Evolutionary conservation across 2,888 invertebrate genomes (phyloP), one percentile per base, ranked within the genome.

Genomic region (Scaeva pyrastri): DNA sequence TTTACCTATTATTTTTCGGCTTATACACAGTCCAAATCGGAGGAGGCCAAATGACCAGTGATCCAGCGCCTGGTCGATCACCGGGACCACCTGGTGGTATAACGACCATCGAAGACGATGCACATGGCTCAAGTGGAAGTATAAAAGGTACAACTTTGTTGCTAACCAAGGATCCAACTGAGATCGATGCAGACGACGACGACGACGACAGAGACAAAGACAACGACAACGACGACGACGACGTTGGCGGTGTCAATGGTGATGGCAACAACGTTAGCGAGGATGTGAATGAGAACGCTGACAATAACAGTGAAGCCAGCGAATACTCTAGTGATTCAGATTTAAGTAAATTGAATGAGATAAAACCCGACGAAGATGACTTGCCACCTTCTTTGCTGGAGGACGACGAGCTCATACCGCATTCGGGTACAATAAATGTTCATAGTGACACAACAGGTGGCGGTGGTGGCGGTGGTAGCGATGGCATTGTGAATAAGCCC

Each of bases 51-150:
- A 94, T 94, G 16, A 94, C 93, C 88, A 95, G 94, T 73, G 95
- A 95, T 90, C 95, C 95, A 14, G 95, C 95, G 0, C 95, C 95
- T 0, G 95, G 95, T 8, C 93, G 95, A 48, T 95, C 95, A 1
- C 95, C 95, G 14, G 95, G 95, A 50, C 95, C 95, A 88, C 95
- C 95, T 76, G 66, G 52, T 76, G 77, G 68, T 64, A 73, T 77
- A 68, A 81, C 88, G 75, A 86, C 79, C 74, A 82, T 81, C 73
- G 76, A 80, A 31, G 88, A 82, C 82, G 78, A 82, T 76, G 78
- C 62, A 73, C 86, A 80, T 75, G 77, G 76, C 86, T 79, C 84
- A 76, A 84, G 75, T 74, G 73, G 81, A 79, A 74, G 71, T 75
- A 70, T 70, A 79, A 73, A 58, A 75, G 76, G 82, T 19, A 80